Conservation (phyloP, 2,797 vertebrate genomes). For the Rhabdophis nuchalis region DNA sequence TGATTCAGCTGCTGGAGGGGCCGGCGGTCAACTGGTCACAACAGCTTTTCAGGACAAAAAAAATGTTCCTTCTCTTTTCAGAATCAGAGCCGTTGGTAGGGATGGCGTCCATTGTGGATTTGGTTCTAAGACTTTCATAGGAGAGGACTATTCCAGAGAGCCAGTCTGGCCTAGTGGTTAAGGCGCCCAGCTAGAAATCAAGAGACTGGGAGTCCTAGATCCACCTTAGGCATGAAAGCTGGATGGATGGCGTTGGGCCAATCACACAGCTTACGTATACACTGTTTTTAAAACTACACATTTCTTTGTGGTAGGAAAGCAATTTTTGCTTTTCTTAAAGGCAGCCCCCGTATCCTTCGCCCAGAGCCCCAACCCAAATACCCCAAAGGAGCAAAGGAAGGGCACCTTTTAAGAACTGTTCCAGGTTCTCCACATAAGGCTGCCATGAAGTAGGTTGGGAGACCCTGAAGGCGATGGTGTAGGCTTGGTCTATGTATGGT, state of each 20-base stretch:
- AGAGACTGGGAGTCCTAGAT: not conserved
- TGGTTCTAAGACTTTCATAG: not conserved
- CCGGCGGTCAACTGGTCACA: too few relatives aligned
- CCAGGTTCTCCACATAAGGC: slow-evolving; percentile 82
- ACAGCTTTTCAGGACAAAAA: not conserved
- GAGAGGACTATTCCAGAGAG: not conserved
- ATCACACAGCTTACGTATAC: not conserved
- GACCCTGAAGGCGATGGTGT: slow-evolving; percentile 84
- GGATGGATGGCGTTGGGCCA: not conserved
- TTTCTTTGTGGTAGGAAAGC: not conserved
- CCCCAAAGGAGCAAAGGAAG: not conserved
- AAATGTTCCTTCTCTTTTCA: not conserved
- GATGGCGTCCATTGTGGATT: not conserved
- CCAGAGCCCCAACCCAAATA: not conserved
- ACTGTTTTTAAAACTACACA: not conserved
- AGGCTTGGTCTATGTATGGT: slow-evolving; percentile 77
- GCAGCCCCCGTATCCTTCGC: too few relatives aligned
- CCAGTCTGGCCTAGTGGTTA: not conserved
- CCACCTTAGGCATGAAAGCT: not conserved
- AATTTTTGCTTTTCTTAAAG: not conserved
- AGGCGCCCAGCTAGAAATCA: not conserved
- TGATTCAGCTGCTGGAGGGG: too few relatives aligned
- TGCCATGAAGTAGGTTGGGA: slow-evolving; percentile 87
- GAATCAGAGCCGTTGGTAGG: not conserved
- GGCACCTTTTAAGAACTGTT: slow-evolving; percentile 83